Percentiles rank a stretch among this genome's conserved stretches.
Conservation (phyloP, 1,140 invertebrate genomes). For the Mya arenaria region DNA sequence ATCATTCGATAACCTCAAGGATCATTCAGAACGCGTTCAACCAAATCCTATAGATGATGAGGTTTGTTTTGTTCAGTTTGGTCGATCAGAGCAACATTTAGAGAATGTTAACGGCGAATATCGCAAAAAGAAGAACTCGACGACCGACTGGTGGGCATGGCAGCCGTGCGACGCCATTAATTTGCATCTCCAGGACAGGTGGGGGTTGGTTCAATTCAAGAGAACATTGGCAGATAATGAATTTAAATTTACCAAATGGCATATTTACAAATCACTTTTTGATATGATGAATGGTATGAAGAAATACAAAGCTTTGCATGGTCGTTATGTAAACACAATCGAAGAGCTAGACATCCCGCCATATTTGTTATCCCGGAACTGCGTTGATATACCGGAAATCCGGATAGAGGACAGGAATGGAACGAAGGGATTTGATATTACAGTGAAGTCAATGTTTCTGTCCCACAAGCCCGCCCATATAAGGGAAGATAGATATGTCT, state of each 20-base stretch:
- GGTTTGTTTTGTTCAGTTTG: constrained; percentile 45
- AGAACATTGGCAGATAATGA: not conserved
- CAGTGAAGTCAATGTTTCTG: constrained; percentile 23
- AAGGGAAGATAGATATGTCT: constrained; percentile 34
- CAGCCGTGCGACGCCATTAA: constrained; percentile 37
- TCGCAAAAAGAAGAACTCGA: not conserved
- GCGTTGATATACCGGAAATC: constrained; percentile 38
- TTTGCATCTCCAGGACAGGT: constrained; percentile 34
- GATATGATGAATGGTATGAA: constrained; percentile 48
- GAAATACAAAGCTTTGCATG: constrained; percentile 28
- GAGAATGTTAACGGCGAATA: constrained; percentile 20
- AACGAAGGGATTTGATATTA: constrained; percentile 31
- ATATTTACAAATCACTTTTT: constrained; percentile 40
- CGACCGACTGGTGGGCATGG: constrained; percentile 40
- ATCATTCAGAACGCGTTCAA: not conserved
- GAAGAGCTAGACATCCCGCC: constrained; percentile 45
- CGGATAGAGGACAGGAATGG: not conserved
- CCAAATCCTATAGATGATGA: constrained; percentile 1
- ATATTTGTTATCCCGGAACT: constrained; percentile 34
- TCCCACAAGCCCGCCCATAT: constrained; percentile 38
- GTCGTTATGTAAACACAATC: constrained; percentile 8
- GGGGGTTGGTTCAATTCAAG: constrained; percentile 43
- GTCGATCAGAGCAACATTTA: constrained; percentile 31
- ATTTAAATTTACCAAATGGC: constrained; percentile 37
- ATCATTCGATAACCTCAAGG: constrained; percentile 2